Percentiles rank a stretch among this genome's conserved stretches.
phyloP scores from a whole-genome alignment of 2,888 invertebrate genomes.

The Dorcus hopei region DNA sequence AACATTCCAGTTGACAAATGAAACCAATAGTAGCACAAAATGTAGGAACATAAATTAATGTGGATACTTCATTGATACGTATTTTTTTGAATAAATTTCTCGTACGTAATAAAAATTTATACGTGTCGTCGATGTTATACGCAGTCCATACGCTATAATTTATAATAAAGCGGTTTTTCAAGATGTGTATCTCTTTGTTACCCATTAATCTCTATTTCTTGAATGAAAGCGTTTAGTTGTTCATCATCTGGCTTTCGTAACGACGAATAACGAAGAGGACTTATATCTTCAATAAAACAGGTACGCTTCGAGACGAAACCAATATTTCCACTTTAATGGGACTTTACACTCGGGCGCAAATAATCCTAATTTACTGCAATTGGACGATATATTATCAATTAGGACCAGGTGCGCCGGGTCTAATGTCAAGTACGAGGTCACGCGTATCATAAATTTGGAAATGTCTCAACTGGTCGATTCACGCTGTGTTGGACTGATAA shows the following conservation, averaged over 20 bases:
- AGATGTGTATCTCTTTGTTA: neutral
- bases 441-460: conserved; percentile 11
- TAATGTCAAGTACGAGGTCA: conserved; percentile 32
- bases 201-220: neutral
- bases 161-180: neutral
- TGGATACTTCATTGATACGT: no score
- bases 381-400: conserved; percentile 43
- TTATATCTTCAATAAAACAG: neutral
- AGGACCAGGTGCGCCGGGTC: conserved; percentile 38
- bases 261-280: neutral
- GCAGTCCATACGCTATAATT: neutral
- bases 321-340: neutral
- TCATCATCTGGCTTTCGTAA: neutral
- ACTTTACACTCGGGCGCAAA: conserved; percentile 17
- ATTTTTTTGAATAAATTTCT: no score
- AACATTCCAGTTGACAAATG: no score
- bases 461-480: conserved; percentile 13
- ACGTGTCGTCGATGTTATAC: no score
- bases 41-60: no score
- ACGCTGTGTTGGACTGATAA: conserved; percentile 26
- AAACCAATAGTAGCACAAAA: no score
- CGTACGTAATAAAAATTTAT: no score
- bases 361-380: conserved; percentile 37
- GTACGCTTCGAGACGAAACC: neutral
- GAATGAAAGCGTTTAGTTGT: neutral